These are phyloP conservation scores for Chiloscyllium punctatum DNA, from an alignment of 2,797 vertebrate genomes.

Conservation along the genomic window DNA sequence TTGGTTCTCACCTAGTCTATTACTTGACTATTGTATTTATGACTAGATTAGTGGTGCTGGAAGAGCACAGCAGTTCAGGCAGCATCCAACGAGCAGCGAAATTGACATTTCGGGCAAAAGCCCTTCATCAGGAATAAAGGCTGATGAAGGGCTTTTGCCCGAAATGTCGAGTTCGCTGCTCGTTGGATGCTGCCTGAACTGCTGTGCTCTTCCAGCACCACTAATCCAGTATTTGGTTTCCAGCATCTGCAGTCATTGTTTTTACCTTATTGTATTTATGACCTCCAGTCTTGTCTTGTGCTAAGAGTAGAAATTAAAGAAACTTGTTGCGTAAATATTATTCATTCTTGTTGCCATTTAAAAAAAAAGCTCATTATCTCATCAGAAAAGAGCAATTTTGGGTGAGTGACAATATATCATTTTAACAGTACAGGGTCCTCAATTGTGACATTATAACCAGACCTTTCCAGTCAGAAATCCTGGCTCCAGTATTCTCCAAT, in stretches of 20 bases:
- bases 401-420: neutral
- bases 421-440: neutral
- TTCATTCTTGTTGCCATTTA: neutral
- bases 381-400: neutral
- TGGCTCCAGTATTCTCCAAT: neutral
- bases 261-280: neutral
- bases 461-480: neutral
- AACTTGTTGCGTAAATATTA: neutral
- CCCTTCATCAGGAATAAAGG: too few relatives aligned
- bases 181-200: too few relatives aligned
- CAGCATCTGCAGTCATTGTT: too few relatives aligned
- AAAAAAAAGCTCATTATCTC: neutral
- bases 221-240: too few relatives aligned
- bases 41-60: too few relatives aligned
- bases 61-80: too few relatives aligned
- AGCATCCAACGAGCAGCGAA: too few relatives aligned
- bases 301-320: neutral
- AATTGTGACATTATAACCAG: slow-evolving; percentile 8
- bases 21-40: neutral
- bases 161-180: too few relatives aligned
- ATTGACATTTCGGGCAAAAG: too few relatives aligned
- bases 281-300: neutral
- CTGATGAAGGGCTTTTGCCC: too few relatives aligned
- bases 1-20: neutral
- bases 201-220: too few relatives aligned